Evolutionary conservation across 2,113 vertebrate species (phyloP).

Genomic region (Seriola dumerili): DNA sequence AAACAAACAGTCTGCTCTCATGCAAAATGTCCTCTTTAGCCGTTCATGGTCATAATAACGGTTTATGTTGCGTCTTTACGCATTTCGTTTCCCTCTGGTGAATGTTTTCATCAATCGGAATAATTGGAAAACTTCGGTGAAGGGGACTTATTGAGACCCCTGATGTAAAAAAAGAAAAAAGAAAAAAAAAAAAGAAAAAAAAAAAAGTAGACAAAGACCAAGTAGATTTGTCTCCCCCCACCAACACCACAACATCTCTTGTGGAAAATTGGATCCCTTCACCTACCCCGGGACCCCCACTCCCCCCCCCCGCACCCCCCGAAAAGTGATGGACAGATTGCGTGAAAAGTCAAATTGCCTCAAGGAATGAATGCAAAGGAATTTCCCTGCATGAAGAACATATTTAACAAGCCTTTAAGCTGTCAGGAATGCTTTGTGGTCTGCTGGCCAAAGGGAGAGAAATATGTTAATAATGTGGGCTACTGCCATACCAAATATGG

Average conservation of each 20-base stretch:
- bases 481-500: slow-evolving; percentile 99
- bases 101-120: slow-evolving; percentile 70
- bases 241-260: slow-evolving; percentile 72
- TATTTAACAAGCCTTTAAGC: slow-evolving; percentile 97
- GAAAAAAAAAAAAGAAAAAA: slow-evolving; percentile 57
- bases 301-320: slow-evolving; percentile 47
- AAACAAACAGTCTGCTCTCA: slow-evolving; percentile 39
- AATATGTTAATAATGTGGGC: slow-evolving; percentile 99
- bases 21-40: slow-evolving; percentile 32
- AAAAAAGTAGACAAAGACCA: slow-evolving; percentile 57
- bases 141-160: slow-evolving; percentile 83
- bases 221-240: slow-evolving; percentile 62
- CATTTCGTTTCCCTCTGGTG: slow-evolving; percentile 48
- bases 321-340: slow-evolving; percentile 91
- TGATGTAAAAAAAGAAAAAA: slow-evolving; percentile 38
- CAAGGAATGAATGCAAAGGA: slow-evolving; percentile 92
- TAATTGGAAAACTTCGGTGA: slow-evolving; percentile 78
- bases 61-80: slow-evolving; percentile 56
- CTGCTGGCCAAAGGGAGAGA: slow-evolving; percentile 91
- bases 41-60: slow-evolving; percentile 23
- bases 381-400: slow-evolving; percentile 95
- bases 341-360: slow-evolving; percentile 88
- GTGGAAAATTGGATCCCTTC: slow-evolving; percentile 86
- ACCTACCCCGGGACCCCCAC: slow-evolving; percentile 74
- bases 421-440: slow-evolving; percentile 98